phyloP scores from a whole-genome alignment of 2,888 invertebrate species.

The Slavum lentiscoides region DNA sequence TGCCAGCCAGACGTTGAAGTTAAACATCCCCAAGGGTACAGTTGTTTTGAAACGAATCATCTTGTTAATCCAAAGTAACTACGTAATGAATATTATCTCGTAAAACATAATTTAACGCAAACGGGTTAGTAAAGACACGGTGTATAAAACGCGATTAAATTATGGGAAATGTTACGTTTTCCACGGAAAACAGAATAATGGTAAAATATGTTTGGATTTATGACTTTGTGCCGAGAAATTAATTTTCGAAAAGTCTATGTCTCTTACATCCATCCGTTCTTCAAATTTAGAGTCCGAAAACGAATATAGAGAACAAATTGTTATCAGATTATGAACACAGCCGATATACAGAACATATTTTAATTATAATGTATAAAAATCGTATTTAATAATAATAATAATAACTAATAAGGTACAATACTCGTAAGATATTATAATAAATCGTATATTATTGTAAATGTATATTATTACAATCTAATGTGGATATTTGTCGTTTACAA shows the following conservation, averaged over 20 bases:
- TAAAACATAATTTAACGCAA: conserved; percentile 20
- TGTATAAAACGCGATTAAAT: conserved; percentile 1
- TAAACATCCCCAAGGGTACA: conserved; percentile 31
- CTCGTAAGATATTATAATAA: too few relatives aligned
- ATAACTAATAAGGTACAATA: too few relatives aligned
- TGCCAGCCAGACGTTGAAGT: neutral
- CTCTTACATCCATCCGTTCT: too few relatives aligned
- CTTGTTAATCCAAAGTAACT: conserved; percentile 36
- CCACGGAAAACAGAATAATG: neutral
- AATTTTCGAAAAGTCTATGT: neutral
- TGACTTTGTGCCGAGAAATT: neutral
- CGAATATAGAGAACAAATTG: too few relatives aligned
- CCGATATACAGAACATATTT: too few relatives aligned
- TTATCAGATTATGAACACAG: too few relatives aligned
- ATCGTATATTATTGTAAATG: too few relatives aligned
- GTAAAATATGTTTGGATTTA: neutral
- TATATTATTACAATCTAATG: too few relatives aligned
- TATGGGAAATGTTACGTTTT: neutral
- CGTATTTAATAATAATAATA: too few relatives aligned
- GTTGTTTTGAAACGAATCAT: conserved; percentile 25
- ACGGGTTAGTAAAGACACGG: conserved; percentile 18
- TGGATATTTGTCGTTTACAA: too few relatives aligned
- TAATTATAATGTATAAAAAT: too few relatives aligned
- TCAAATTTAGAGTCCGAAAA: too few relatives aligned
- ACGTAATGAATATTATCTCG: conserved; percentile 23